Evolutionary conservation across 2,113 vertebrate species (phyloP).

Genomic region (Poeciliopsis occidentalis): DNA sequence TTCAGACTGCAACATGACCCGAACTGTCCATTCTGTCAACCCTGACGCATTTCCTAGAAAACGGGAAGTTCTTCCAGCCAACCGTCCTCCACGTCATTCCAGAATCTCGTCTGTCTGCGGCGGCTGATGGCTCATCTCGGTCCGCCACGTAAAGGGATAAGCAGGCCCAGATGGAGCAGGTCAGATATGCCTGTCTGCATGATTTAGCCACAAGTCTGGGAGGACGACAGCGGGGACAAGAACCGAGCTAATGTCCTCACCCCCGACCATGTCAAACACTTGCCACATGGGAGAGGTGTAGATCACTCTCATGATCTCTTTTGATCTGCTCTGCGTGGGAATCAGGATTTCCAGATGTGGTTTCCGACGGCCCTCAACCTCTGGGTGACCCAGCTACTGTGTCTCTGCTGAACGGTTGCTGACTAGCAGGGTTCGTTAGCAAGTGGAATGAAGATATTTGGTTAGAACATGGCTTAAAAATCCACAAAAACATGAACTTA

Average conservation of each 20-base stretch:
- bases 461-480: too few species aligned
- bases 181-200: constrained; percentile 54
- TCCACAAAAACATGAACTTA: too few species aligned
- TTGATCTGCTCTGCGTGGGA: constrained; percentile 59
- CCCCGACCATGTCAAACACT: constrained; percentile 51
- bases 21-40: constrained; percentile 30
- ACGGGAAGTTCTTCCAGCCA: constrained; percentile 17
- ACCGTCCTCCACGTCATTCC: constrained; percentile 8
- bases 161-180: constrained; percentile 65
- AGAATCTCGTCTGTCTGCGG: constrained; percentile 17
- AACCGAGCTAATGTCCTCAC: not conserved
- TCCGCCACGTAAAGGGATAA: constrained; percentile 60
- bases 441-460: too few species aligned
- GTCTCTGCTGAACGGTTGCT: not conserved
- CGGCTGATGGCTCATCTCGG: constrained; percentile 26
- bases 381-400: constrained; percentile 33
- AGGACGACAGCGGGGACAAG: constrained; percentile 48
- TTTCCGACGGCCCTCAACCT: not conserved
- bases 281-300: constrained; percentile 69
- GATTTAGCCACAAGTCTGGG: constrained; percentile 66
- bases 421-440: not conserved
- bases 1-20: constrained; percentile 27
- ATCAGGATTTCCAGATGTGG: constrained; percentile 32
- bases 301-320: constrained; percentile 38
- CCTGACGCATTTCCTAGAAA: constrained; percentile 20